Conservation (phyloP, 2,113 vertebrate genomes). For the Aldabrachelys gigantea region DNA sequence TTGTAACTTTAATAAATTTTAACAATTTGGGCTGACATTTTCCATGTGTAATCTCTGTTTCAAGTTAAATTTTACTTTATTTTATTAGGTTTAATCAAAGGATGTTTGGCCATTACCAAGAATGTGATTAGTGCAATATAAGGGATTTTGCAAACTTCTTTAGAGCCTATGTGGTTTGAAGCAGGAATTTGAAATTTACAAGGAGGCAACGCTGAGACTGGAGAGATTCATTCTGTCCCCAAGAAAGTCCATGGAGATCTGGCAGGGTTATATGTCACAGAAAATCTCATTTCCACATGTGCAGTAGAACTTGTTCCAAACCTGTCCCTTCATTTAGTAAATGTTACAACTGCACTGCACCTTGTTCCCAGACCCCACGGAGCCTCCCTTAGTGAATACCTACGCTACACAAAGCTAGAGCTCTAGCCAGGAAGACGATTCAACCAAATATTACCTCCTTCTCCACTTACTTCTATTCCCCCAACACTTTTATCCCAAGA, state of each 20-base stretch:
- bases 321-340: fast-evolving
- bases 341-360: not conserved
- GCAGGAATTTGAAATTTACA: not conserved
- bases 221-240: not conserved
- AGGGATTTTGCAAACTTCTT: not conserved
- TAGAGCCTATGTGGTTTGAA: not conserved
- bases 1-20: not conserved
- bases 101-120: not conserved
- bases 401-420: too few relatives aligned
- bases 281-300: not conserved
- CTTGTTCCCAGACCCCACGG: not conserved
- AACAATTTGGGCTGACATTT: not conserved
- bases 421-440: too few relatives aligned
- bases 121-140: not conserved
- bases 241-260: too few relatives aligned
- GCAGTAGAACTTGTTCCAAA: fast-evolving
- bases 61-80: fast-evolving
- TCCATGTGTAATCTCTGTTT: not conserved
- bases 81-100: not conserved
- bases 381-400: not conserved
- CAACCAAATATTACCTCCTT: too few relatives aligned
- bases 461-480: too few relatives aligned
- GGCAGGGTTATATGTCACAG: not conserved
- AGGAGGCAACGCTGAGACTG: not conserved
- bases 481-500: too few relatives aligned